These are phyloP conservation scores for Eristalis pertinax DNA, from an alignment of 2,888 invertebrate genomes.

Conservation along the genomic window DNA sequence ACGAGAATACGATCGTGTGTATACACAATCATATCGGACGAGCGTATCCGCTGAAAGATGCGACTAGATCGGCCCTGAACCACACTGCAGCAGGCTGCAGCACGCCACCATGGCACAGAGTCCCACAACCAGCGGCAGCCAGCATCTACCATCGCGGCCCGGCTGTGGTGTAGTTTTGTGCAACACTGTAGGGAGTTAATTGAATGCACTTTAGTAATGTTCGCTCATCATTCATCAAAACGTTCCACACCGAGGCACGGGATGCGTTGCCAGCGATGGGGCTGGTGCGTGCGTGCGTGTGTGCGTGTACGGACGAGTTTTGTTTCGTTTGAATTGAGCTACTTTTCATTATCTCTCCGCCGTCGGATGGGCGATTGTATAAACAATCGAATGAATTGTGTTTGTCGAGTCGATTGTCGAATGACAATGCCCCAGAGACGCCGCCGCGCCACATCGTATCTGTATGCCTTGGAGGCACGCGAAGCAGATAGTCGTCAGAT, in stretches of 20 bases:
- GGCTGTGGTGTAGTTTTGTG: conserved; percentile 20
- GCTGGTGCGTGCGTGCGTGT: not conserved
- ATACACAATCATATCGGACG: conserved; percentile 36
- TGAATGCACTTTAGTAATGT: conserved; percentile 62
- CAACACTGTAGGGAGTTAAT: conserved; percentile 60
- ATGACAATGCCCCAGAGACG: conserved; percentile 1
- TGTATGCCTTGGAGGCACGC: not conserved
- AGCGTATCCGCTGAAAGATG: conserved; percentile 44
- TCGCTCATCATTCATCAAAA: conserved; percentile 67
- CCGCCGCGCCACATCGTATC: not conserved
- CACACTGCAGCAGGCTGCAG: not conserved
- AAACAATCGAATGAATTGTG: conserved; percentile 60
- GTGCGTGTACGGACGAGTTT: not conserved
- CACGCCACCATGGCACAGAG: too few relatives aligned
- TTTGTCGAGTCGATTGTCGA: not conserved
- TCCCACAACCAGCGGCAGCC: too few relatives aligned
- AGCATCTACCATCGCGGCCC: not conserved
- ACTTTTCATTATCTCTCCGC: conserved; percentile 40
- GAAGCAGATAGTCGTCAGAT: not conserved
- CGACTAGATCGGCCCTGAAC: conserved; percentile 42
- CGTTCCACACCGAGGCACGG: not conserved
- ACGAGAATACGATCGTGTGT: conserved; percentile 12
- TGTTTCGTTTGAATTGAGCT: conserved; percentile 27
- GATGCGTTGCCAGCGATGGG: not conserved
- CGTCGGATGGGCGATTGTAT: not conserved